Percentiles rank a stretch among this genome's conserved stretches.
Conservation (phyloP, 2,797 vertebrate species). For the Falco berigora region DNA sequence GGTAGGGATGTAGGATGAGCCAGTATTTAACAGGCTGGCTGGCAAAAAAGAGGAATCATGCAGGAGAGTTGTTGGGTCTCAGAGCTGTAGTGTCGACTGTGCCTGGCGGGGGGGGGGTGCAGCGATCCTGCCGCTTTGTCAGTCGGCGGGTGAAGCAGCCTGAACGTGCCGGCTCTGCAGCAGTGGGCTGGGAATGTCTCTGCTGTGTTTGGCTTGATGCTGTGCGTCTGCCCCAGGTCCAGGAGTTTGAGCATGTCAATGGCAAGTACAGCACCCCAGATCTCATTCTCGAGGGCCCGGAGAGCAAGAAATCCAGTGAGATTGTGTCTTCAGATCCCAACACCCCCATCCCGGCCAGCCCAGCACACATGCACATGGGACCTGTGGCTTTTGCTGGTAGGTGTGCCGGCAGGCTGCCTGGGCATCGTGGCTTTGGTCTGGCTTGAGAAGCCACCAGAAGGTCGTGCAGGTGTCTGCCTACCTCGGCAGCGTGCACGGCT, state of each 20-base stretch:
- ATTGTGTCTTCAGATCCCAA: slow-evolving; percentile 89
- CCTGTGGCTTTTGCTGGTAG: slow-evolving; percentile 80
- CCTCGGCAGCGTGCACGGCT: background rate
- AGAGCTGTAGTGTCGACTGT: background rate
- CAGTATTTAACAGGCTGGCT: background rate
- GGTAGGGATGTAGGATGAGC: background rate
- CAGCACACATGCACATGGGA: slow-evolving; percentile 75
- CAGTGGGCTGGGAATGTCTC: background rate
- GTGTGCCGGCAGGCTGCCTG: background rate
- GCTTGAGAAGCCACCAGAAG: background rate
- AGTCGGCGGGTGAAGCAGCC: background rate
- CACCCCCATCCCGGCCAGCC: slow-evolving; percentile 89
- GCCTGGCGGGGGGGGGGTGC: background rate
- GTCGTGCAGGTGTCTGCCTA: background rate
- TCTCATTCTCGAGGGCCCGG: slow-evolving; percentile 83
- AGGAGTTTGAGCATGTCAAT: slow-evolving; percentile 96
- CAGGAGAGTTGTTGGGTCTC: background rate
- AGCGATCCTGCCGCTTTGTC: background rate
- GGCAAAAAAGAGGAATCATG: background rate
- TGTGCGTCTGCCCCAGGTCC: slow-evolving; percentile 75
- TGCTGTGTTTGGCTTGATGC: background rate
- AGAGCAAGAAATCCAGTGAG: slow-evolving; percentile 86
- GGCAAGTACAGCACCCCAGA: slow-evolving; percentile 95
- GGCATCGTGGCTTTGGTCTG: background rate
- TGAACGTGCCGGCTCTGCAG: accelerated